Percentiles rank a stretch among this genome's conserved stretches.
These are phyloP conservation scores for Lordiphosa clarofinis DNA, from an alignment of 1,140 invertebrate species.

Conservation along the genomic window DNA sequence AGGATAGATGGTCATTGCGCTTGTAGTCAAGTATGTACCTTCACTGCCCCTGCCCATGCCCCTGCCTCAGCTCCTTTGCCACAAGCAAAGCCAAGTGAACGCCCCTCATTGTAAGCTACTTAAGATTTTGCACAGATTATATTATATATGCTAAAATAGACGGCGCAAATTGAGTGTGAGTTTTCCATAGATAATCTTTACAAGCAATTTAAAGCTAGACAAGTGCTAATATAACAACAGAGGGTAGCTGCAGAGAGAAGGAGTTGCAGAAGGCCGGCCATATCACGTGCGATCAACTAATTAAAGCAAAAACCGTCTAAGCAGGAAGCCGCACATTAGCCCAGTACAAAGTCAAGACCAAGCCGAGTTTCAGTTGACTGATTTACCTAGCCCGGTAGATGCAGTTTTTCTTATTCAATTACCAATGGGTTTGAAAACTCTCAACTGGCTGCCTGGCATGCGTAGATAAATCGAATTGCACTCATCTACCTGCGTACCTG, in stretches of 20 bases:
- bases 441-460: conserved; percentile 49
- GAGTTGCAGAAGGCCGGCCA: conserved; percentile 15
- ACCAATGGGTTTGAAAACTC: conserved; percentile 58
- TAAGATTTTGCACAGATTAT: conserved; percentile 76
- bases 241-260: background rate
- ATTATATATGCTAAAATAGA: conserved; percentile 70
- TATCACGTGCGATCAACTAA: conserved; percentile 77
- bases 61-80: conserved; percentile 14
- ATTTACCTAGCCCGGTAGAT: conserved; percentile 32
- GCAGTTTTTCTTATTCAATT: conserved; percentile 50
- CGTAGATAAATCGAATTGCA: conserved; percentile 72
- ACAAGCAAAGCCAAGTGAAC: conserved; percentile 24
- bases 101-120: conserved; percentile 74
- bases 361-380: conserved; percentile 58
- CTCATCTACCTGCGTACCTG: background rate
- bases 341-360: conserved; percentile 46
- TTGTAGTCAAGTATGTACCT: conserved; percentile 42
- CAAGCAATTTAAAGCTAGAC: conserved; percentile 76
- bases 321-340: conserved; percentile 73
- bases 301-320: conserved; percentile 71
- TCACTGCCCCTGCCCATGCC: conserved; percentile 9
- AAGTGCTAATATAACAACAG: conserved; percentile 71
- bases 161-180: conserved; percentile 76
- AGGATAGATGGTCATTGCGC: conserved; percentile 54
- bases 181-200: conserved; percentile 77